Percentiles rank a stretch among this genome's conserved stretches.
Conservation (phyloP, 2,797 vertebrate genomes). For the Helostoma temminkii region DNA sequence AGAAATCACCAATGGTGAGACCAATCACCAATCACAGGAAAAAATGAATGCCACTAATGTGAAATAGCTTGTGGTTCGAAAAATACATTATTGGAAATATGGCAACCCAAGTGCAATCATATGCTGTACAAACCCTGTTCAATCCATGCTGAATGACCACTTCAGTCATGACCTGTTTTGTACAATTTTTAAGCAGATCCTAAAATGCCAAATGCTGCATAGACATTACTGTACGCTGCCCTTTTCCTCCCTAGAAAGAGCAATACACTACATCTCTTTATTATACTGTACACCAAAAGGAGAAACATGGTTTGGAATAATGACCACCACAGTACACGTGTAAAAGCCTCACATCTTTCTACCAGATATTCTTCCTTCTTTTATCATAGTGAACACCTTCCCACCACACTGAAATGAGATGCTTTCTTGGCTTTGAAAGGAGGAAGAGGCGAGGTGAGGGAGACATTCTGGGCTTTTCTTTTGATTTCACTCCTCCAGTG, state of each 20-base stretch:
- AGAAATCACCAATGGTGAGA: no score
- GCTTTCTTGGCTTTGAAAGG: conserved; percentile 30
- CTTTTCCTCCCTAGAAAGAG: background rate
- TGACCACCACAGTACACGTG: background rate
- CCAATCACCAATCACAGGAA: no score
- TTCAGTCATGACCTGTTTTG: background rate
- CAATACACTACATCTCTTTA: background rate
- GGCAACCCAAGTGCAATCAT: no score
- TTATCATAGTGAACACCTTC: conserved; percentile 24
- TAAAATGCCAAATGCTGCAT: background rate
- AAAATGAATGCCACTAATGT: no score
- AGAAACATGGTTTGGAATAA: background rate
- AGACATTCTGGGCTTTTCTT: conserved; percentile 50
- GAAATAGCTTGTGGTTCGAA: no score
- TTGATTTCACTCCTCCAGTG: conserved; percentile 56
- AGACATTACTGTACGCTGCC: background rate
- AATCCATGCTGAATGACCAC: background rate
- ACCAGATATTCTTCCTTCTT: conserved; percentile 5
- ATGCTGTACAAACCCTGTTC: no score
- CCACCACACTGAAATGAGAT: conserved; percentile 21
- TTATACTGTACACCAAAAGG: background rate
- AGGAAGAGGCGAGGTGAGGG: conserved; percentile 37
- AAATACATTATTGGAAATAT: no score
- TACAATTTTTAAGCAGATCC: background rate
- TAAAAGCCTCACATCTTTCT: conserved; percentile 15